Evolutionary conservation across 2,888 invertebrate species (phyloP).

Genomic region (Heliconius charithonia): DNA sequence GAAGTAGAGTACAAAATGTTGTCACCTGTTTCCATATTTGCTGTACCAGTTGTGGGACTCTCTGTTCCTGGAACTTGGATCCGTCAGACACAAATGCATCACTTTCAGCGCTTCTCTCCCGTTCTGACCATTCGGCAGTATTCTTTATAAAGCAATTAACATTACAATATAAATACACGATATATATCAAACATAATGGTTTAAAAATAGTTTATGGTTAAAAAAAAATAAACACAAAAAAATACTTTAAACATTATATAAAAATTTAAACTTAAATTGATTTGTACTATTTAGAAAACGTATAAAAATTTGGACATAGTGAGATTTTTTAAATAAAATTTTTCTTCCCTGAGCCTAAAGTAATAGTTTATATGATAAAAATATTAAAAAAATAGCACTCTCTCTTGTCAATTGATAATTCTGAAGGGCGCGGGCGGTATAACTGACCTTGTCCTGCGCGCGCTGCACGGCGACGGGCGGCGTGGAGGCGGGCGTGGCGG

Average conservation of each 20-base stretch:
- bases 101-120: constrained; percentile 78
- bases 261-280: too few relatives aligned
- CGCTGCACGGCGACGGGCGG: constrained; percentile 21
- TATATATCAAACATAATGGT: neutral
- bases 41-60: constrained; percentile 75
- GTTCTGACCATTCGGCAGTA: constrained; percentile 69
- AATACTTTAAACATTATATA: too few relatives aligned
- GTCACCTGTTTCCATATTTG: constrained; percentile 77
- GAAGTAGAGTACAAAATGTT: neutral
- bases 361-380: too few relatives aligned
- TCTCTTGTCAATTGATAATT: too few relatives aligned
- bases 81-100: constrained; percentile 74
- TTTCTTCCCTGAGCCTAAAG: too few relatives aligned
- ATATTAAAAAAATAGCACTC: too few relatives aligned
- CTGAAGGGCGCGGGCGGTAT: neutral
- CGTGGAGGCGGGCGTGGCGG: constrained; percentile 37
- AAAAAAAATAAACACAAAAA: too few relatives aligned
- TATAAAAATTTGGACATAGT: too few relatives aligned
- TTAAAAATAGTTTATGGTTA: neutral
- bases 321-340: too few relatives aligned
- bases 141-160: constrained; percentile 49
- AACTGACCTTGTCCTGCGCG: constrained; percentile 45
- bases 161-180: neutral
- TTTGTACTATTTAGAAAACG: too few relatives aligned
- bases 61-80: constrained; percentile 78